phyloP scores from a whole-genome alignment of 2,113 vertebrate genomes.

The Phycodurus eques region DNA sequence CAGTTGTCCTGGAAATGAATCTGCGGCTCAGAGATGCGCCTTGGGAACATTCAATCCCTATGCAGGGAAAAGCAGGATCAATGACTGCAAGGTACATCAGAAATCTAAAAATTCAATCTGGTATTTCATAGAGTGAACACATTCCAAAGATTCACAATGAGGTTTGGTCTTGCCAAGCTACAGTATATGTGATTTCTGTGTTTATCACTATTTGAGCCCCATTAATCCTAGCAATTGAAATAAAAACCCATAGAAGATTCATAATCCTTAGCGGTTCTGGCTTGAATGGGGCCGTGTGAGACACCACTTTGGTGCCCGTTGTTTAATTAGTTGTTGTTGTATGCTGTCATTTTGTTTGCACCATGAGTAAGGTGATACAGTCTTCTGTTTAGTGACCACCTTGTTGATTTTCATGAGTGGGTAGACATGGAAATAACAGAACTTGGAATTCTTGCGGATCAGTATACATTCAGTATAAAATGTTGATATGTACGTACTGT shows the following conservation, averaged over 20 bases:
- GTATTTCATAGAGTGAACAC: background rate
- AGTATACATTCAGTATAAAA: too few species aligned
- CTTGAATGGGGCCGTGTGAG: too few species aligned
- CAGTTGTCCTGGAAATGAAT: conserved; percentile 75
- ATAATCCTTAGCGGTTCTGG: background rate
- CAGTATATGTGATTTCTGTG: background rate
- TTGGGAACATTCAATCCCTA: conserved; percentile 72
- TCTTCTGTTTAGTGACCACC: too few species aligned
- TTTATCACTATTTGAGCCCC: background rate
- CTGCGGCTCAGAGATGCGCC: conserved; percentile 71
- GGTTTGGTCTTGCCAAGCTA: background rate
- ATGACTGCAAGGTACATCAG: conserved; percentile 76
- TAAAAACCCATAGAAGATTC: background rate
- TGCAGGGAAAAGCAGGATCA: conserved; percentile 59
- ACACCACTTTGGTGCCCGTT: background rate
- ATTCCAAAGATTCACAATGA: background rate
- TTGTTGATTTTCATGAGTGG: too few species aligned
- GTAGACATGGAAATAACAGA: too few species aligned
- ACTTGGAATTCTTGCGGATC: too few species aligned
- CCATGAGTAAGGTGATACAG: too few species aligned
- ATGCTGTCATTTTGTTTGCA: too few species aligned
- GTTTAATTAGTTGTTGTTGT: too few species aligned
- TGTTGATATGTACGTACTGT: too few species aligned
- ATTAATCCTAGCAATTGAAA: background rate
- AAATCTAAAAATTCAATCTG: background rate